Base-by-base conservation (phyloP, 1,140 invertebrate species). In the Limonius californicus region DNA sequence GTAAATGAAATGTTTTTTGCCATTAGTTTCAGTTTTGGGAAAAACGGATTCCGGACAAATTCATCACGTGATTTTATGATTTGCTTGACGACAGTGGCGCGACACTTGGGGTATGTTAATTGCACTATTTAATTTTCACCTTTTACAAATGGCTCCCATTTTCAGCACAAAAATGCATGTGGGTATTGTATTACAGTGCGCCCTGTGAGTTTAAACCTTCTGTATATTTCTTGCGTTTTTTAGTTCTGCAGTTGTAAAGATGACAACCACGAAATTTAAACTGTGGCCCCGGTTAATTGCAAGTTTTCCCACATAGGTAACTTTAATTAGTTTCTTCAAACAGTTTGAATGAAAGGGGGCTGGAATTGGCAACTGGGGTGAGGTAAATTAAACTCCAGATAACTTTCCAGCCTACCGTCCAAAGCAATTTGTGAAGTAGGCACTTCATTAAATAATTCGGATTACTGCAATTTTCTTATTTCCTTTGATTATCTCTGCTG, bases 11-110 rank as follows among this genome's bases (percentile, higher is more conserved):
- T 19, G 16, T 18, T 50, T 14, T 6, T 50, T 18, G 45, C 45
- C n/a, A 50, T 19, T 50, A 50, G 18, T 50, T 19, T 50, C 45
- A 50, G 9, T 50, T 50, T 50, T 50, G 45, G 4, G 16, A 19
- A 19, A 18, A 21, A 18, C 16, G 19, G n/a, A 50, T 50, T 50
- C 19, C 6, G 2, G 7, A 3, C 9, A 3, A 59, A 54, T 54
- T 63, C 53, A 35, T 47, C 27, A 27, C 30, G 47, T 58, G 20
- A 59, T 59, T 27, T 16, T 19, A 50, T 23, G 18, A 43, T 30
- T 64, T 59, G 58, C 59, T 50, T 47, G 39, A 58, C 50, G 53
- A 62, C 27, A 45, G n/a, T 30, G 8, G 7, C 39, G 15, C 47
- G 20, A 63, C 60, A 59, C 32, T 14, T 61, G 30, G 16, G 23